Percentiles rank a stretch among this genome's conserved stretches.
These are phyloP conservation scores for Molanna angustata DNA, from an alignment of 2,888 invertebrate genomes.

Conservation along the genomic window DNA sequence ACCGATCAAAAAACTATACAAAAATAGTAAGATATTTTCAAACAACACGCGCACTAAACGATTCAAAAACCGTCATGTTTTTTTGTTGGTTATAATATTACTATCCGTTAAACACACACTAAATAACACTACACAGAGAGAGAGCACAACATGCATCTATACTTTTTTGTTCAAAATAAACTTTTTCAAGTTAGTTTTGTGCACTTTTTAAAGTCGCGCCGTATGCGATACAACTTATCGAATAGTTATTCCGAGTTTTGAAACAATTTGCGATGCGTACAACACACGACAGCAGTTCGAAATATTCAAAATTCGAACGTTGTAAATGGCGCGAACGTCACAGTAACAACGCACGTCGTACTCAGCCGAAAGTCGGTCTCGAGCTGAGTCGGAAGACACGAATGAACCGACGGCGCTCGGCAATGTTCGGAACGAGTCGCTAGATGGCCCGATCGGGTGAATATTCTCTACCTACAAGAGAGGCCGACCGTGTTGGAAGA, in stretches of 20 bases:
- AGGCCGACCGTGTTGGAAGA: too few species aligned
- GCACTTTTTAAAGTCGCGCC: slow-evolving; percentile 18
- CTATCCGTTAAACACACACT: too few species aligned
- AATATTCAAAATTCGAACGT: slow-evolving; percentile 23
- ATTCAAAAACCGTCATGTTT: too few species aligned
- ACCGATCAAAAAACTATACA: too few species aligned
- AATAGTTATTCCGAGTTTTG: slow-evolving; percentile 5
- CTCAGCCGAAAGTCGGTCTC: slow-evolving; percentile 25
- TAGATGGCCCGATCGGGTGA: too few species aligned
- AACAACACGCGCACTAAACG: too few species aligned
- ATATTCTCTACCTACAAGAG: too few species aligned
- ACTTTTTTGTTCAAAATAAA: slow-evolving; percentile 4
- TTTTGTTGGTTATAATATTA: too few species aligned
- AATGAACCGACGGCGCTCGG: slow-evolving; percentile 8
- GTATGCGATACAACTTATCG: not conserved
- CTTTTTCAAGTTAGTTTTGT: slow-evolving; percentile 20
- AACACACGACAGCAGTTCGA: too few species aligned
- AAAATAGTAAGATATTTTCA: too few species aligned
- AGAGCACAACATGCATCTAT: too few species aligned
- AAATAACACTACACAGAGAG: too few species aligned
- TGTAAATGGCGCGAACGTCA: slow-evolving; percentile 17
- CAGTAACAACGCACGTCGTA: slow-evolving; percentile 24
- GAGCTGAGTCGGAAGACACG: slow-evolving; percentile 18
- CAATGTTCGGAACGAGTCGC: slow-evolving; percentile 17
- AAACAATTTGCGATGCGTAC: slow-evolving; percentile 7